Evolutionary conservation across 2,113 vertebrate genomes (phyloP).

Genomic region (Oncorhynchus clarkii): DNA sequence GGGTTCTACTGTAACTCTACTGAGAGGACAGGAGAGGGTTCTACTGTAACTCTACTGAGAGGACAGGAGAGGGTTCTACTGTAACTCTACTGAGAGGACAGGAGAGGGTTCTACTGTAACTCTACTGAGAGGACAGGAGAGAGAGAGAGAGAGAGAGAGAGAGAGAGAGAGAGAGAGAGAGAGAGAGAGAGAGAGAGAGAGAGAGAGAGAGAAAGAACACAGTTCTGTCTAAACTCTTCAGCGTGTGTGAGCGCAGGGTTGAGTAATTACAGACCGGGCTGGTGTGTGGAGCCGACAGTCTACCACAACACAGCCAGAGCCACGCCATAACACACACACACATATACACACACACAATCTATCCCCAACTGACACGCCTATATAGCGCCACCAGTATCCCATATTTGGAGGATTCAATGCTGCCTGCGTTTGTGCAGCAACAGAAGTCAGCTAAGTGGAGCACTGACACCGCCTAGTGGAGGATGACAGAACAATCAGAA

Average conservation of each 20-base stretch:
- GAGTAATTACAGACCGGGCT: conserved; percentile 72
- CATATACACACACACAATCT: not conserved
- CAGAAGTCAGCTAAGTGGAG: conserved; percentile 30
- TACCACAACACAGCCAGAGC: conserved; percentile 73
- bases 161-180: conserved; percentile 32
- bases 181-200: conserved; percentile 3
- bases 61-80: too few species aligned
- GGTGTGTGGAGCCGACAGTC: conserved; percentile 71
- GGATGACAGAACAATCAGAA: not conserved
- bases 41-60: too few species aligned
- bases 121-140: too few species aligned
- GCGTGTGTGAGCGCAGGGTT: conserved; percentile 56
- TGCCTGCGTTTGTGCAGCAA: not conserved
- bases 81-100: too few species aligned
- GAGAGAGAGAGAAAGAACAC: conserved; percentile 35
- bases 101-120: not conserved
- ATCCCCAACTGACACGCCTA: not conserved
- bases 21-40: too few species aligned
- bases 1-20: too few species aligned
- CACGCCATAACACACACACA: conserved; percentile 44
- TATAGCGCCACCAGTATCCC: too few species aligned
- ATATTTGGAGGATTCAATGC: not conserved
- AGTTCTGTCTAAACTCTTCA: conserved; percentile 55
- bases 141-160: conserved; percentile 15
- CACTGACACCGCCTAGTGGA: conserved; percentile 64